A percentile compares a stretch with the other conserved stretches of the same genome.
phyloP scores from a whole-genome alignment of 2,888 invertebrate species.

The Drosophila melanosoma region DNA sequence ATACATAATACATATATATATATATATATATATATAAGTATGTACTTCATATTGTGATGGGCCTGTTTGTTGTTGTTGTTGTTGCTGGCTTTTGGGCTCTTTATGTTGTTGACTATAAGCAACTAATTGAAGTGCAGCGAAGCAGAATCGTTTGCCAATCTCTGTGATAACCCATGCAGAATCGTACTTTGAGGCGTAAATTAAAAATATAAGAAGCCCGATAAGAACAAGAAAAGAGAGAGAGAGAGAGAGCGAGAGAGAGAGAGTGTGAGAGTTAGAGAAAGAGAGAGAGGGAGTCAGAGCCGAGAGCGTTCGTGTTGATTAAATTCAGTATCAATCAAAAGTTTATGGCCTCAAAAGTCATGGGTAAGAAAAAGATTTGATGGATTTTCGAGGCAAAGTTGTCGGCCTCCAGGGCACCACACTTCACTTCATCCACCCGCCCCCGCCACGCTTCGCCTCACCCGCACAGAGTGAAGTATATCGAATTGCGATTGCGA shows the following conservation, averaged over 20 bases:
- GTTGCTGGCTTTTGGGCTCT: constrained; percentile 8
- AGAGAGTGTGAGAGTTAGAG: constrained; percentile 11
- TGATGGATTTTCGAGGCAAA: constrained; percentile 73
- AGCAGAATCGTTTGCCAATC: constrained; percentile 79
- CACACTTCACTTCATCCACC: not conserved
- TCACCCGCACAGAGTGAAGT: not conserved
- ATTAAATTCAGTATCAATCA: constrained; percentile 81
- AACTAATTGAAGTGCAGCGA: constrained; percentile 79
- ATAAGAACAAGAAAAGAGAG: constrained; percentile 26
- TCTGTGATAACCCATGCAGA: constrained; percentile 81
- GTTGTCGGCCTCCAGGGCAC: constrained; percentile 54
- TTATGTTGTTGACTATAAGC: constrained; percentile 61
- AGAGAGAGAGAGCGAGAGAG: not conserved
- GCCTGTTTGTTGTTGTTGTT: constrained; percentile 19
- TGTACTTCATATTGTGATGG: constrained; percentile 34
- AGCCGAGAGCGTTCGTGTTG: constrained; percentile 68
- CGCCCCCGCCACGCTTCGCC: not conserved
- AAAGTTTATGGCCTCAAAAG: constrained; percentile 82
- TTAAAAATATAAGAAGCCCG: constrained; percentile 71
- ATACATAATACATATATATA: constrained; percentile 17
- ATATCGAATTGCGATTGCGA: constrained; percentile 15
- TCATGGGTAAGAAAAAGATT: constrained; percentile 58
- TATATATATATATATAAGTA: constrained; percentile 18
- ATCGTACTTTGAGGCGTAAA: constrained; percentile 75
- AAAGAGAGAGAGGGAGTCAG: not conserved